Conservation (phyloP, 1,140 invertebrate species). For the Caenorhabditis remanei region DNA sequence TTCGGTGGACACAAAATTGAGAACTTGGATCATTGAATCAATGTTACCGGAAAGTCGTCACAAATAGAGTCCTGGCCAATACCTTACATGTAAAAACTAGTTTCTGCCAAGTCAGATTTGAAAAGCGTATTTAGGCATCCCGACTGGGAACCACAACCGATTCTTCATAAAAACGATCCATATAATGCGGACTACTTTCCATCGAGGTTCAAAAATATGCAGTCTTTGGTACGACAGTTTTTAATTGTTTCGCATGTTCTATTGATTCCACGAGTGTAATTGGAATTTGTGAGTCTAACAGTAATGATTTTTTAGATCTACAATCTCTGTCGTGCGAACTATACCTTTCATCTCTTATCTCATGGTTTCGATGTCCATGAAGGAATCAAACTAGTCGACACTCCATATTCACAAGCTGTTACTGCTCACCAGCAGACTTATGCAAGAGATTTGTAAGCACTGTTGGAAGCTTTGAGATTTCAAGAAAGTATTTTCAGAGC, state of each 20-base stretch:
- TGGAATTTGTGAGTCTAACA: too few species aligned
- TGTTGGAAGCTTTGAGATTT: too few species aligned
- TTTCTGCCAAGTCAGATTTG: background rate
- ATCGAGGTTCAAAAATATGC: background rate
- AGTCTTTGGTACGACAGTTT: background rate
- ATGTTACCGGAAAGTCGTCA: background rate
- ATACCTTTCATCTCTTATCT: background rate
- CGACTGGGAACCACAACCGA: background rate
- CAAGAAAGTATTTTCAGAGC: background rate
- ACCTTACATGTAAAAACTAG: background rate
- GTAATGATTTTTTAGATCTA: background rate
- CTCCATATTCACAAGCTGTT: background rate
- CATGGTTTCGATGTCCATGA: slow-evolving; percentile 1
- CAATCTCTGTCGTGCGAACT: background rate
- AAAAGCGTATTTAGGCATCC: background rate
- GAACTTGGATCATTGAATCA: background rate
- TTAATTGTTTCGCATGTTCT: too few species aligned
- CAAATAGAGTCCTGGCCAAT: background rate
- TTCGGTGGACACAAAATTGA: background rate
- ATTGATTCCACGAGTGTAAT: too few species aligned
- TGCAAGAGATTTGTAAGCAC: background rate
- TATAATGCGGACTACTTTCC: background rate
- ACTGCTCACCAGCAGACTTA: background rate
- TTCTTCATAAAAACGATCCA: background rate
- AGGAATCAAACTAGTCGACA: background rate